Percentiles rank a stretch among this genome's conserved stretches.
Conservation (phyloP, 2,888 invertebrate genomes). For the Actias luna region DNA sequence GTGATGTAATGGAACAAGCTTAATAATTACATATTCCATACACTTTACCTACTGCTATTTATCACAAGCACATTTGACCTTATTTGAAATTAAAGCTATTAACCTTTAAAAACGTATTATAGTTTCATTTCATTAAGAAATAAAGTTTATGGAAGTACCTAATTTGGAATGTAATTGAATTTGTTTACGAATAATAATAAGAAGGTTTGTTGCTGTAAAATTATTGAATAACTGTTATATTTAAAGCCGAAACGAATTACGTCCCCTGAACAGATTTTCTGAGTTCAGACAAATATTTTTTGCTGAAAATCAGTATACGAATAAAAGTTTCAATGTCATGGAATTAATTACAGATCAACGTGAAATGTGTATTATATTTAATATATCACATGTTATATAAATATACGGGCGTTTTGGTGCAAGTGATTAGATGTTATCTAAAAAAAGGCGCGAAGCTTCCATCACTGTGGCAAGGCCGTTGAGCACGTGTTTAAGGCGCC, state of each 20-base stretch:
- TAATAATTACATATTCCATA: slow-evolving; percentile 38
- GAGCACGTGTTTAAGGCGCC: slow-evolving; percentile 74
- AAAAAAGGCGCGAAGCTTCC: slow-evolving; percentile 75
- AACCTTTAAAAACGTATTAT: not conserved
- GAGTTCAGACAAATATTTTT: not conserved
- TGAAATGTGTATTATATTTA: slow-evolving; percentile 1
- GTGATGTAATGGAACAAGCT: slow-evolving; percentile 55
- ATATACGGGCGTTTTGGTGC: slow-evolving; percentile 36
- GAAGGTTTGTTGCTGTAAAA: not conserved
- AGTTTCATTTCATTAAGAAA: not conserved
- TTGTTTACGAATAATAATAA: not conserved
- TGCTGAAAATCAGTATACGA: not conserved
- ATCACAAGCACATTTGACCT: slow-evolving; percentile 27
- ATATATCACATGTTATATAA: slow-evolving; percentile 35
- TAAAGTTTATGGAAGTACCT: not conserved
- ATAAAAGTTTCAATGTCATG: too few species aligned
- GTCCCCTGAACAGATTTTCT: not conserved
- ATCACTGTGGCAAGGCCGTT: slow-evolving; percentile 70
- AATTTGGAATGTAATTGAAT: not conserved
- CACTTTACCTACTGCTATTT: slow-evolving; percentile 26
- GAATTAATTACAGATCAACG: not conserved
- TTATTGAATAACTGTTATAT: not conserved
- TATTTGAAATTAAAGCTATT: slow-evolving; percentile 14
- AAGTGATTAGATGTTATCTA: slow-evolving; percentile 60
- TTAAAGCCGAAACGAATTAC: not conserved